Evolutionary conservation across 2,113 vertebrate genomes (phyloP), one percentile per base, ranked within the genome.

Genomic region (Xyrauchen texanus): DNA sequence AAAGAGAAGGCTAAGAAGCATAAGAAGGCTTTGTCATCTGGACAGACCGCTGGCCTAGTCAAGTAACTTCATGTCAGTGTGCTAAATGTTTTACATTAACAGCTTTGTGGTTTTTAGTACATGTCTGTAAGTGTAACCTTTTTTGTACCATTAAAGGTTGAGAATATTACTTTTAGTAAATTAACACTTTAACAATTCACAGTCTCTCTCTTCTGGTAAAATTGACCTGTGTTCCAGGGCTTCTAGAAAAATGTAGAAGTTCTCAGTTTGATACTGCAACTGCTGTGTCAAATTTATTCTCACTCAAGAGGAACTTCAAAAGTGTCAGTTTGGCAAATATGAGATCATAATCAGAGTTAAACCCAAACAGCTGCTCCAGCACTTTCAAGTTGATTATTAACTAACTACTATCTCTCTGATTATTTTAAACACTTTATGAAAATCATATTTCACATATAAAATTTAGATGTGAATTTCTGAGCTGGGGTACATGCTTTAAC

Each of bases 181-280:
- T 34, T 34, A 34, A 34, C 21, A 34, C 21, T 34, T 34, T 34
- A 1, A 34, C 1, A 34, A 34, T 34, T 34, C 21, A 34, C 21
- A 34, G 21, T 34, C 21, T 34, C 21, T 34, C 21, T 34, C 21
- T 34, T 34, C 21, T 34, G 21, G 21, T 34, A 34, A 34, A 34
- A 34, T 34, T 34, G 21, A 34, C 21, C 21, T 76, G 2, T 55
- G 11, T 79, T 83, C 3, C 71, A 98, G 96, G 88, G 93, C 91
- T 58, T 96, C 95, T 42, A 95, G 97, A 82, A 96, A 94, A 76
- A 97, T 97, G 89, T 96, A 98, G 86, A 96, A 90, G 85, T 98
- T 98, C 85, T 93, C 92, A 4, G 95, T 99, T 80, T 95, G 96
- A 94, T 63, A 55, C 97, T 5, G 93, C 93, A 45, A 87, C 80